phyloP scores from a whole-genome alignment of 2,113 vertebrate species.

The Hemiscyllium ocellatum region DNA sequence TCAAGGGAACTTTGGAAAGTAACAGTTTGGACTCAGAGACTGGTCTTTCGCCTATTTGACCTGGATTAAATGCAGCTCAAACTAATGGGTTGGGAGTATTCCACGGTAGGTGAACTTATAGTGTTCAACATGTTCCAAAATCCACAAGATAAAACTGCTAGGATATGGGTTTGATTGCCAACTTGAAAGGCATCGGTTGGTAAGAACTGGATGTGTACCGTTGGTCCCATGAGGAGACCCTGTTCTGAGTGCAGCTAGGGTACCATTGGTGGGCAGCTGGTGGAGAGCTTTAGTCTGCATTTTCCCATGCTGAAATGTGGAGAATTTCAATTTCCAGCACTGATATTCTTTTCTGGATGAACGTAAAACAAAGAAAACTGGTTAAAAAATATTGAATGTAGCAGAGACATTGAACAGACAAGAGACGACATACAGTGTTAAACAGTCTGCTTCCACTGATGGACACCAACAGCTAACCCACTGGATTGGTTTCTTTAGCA shows the following conservation, averaged over 20 bases:
- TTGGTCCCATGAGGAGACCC: not conserved
- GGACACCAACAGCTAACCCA: not conserved
- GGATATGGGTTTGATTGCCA: not conserved
- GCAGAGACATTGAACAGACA: slow-evolving; percentile 28
- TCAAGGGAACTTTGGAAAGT: not conserved
- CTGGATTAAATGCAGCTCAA: not conserved
- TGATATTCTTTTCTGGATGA: slow-evolving; percentile 14
- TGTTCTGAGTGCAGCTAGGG: not conserved
- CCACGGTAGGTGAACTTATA: not conserved
- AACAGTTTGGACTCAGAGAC: not conserved
- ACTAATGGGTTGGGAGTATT: not conserved
- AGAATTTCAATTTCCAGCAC: slow-evolving; percentile 12
- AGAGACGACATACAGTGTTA: not conserved
- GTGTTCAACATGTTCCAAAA: not conserved
- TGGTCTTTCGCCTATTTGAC: not conserved
- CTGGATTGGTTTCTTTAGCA: not conserved
- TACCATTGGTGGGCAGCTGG: not conserved
- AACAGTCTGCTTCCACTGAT: not conserved
- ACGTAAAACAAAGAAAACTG: slow-evolving; percentile 3
- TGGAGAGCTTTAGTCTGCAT: not conserved
- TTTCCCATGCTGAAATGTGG: not conserved
- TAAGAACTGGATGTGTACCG: not conserved
- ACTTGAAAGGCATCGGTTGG: not conserved
- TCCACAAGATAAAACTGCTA: not conserved
- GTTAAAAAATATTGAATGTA: not conserved